These are phyloP conservation scores for Champsocephalus esox DNA, from an alignment of 2,797 vertebrate genomes.

Conservation along the genomic window DNA sequence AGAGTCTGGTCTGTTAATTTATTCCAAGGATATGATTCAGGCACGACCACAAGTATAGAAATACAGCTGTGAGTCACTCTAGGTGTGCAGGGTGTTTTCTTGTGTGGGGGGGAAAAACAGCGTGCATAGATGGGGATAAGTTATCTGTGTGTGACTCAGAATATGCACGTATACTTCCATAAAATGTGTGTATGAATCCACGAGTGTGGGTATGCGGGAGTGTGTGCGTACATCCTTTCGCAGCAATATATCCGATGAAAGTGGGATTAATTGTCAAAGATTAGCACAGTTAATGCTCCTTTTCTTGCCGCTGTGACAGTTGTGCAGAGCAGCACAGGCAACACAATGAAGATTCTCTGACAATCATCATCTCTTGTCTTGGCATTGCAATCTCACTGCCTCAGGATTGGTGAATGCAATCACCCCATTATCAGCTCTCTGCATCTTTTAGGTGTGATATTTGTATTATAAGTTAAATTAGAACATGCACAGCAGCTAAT, in stretches of 20 bases:
- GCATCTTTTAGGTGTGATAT: conserved; percentile 31
- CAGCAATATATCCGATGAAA: conserved; percentile 46
- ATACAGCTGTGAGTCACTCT: conserved; percentile 4
- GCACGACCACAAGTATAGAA: conserved; percentile 16
- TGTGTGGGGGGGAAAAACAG: conserved; percentile 5
- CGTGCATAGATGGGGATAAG: conserved; percentile 21
- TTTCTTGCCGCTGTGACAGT: conserved; percentile 57
- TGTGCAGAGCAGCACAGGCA: conserved; percentile 40
- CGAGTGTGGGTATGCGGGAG: not conserved
- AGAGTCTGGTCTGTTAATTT: conserved; percentile 57
- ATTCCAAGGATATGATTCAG: conserved; percentile 40
- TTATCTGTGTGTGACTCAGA: conserved; percentile 22
- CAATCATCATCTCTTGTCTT: conserved; percentile 48
- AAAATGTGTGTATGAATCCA: not conserved
- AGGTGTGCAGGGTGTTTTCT: conserved; percentile 3
- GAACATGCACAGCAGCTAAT: conserved; percentile 36
- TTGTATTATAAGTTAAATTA: conserved; percentile 32
- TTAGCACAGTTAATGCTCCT: conserved; percentile 64
- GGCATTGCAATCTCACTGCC: conserved; percentile 34
- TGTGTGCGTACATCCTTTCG: conserved; percentile 28
- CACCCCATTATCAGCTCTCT: conserved; percentile 36
- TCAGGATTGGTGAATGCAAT: conserved; percentile 42
- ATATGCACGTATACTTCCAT: conserved; percentile 1
- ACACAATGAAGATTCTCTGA: conserved; percentile 65
- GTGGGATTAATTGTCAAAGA: conserved; percentile 70